Percentiles rank a stretch among this genome's conserved stretches.
These are phyloP conservation scores for Eriosoma lanigerum DNA, from an alignment of 1,140 invertebrate genomes.

Conservation along the genomic window DNA sequence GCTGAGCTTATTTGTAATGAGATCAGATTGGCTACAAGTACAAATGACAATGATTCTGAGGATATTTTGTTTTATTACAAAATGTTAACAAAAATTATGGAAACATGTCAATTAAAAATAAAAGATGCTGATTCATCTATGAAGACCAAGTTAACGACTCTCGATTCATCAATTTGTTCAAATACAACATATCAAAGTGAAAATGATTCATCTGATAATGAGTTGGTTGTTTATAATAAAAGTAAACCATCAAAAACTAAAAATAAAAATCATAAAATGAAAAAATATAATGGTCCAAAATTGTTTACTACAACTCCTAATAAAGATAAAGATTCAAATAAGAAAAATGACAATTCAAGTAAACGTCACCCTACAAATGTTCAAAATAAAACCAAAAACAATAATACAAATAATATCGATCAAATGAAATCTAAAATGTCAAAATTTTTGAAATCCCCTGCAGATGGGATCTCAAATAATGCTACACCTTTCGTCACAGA, in stretches of 20 bases:
- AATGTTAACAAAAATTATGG: constrained; percentile 29
- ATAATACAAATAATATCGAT: not conserved
- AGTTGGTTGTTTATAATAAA: not conserved
- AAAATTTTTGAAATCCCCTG: constrained; percentile 17
- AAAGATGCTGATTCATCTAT: constrained; percentile 33
- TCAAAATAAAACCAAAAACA: not conserved
- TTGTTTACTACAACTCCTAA: not conserved
- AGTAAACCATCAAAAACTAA: not conserved
- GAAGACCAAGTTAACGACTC: not conserved
- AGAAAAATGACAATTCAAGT: not conserved
- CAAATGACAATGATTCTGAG: not conserved
- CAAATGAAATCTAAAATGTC: constrained; percentile 5
- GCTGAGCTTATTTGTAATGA: constrained; percentile 44
- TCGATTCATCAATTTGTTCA: not conserved
- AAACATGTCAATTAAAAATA: constrained; percentile 1
- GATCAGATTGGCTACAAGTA: constrained; percentile 28
- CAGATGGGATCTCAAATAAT: not conserved
- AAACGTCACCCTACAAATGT: not conserved
- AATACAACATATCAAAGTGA: not conserved
- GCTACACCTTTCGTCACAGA: not conserved
- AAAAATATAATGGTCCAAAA: not conserved
- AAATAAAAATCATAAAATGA: not conserved
- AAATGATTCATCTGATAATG: not conserved
- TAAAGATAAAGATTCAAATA: not conserved
- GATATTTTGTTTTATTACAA: constrained; percentile 28